Evolutionary conservation across 2,797 vertebrate genomes (phyloP).

Genomic region (Cetoscarus ocellatus): DNA sequence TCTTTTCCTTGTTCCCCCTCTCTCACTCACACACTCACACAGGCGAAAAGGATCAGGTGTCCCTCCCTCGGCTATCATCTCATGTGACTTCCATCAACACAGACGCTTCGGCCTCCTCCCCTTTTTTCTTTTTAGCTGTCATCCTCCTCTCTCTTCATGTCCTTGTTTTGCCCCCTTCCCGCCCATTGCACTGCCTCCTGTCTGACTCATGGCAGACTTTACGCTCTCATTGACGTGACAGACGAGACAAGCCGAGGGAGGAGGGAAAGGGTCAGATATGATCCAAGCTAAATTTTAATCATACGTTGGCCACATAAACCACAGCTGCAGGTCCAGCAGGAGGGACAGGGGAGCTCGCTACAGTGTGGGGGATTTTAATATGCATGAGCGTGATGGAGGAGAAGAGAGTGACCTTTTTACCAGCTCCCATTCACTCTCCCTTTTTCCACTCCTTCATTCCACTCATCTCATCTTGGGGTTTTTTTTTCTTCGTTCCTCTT

Average conservation of each 20-base stretch:
- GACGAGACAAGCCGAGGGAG: constrained; percentile 36
- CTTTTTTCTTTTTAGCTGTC: constrained; percentile 4
- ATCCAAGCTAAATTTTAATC: constrained; percentile 44
- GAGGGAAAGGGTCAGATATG: constrained; percentile 5
- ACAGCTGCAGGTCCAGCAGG: constrained; percentile 20
- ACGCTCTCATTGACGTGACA: constrained; percentile 62
- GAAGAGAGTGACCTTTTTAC: constrained; percentile 70
- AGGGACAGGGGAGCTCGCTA: constrained; percentile 1
- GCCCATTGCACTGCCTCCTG: constrained; percentile 3
- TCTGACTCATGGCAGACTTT: constrained; percentile 35
- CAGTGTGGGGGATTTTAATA: constrained; percentile 47
- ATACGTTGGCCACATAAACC: neutral
- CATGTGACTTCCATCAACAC: constrained; percentile 53
- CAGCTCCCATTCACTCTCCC: constrained; percentile 44
- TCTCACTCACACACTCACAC: constrained; percentile 23
- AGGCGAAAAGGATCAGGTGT: constrained; percentile 62
- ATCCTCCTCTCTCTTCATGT: constrained; percentile 5
- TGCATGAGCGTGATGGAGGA: constrained; percentile 40
- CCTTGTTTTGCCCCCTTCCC: neutral
- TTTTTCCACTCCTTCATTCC: constrained; percentile 30
- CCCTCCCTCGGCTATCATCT: constrained; percentile 46
- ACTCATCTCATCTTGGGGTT: constrained; percentile 23
- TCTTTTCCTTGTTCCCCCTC: constrained; percentile 3
- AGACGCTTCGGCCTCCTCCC: constrained; percentile 27
- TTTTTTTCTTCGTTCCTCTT: constrained; percentile 41